Percentiles rank a stretch among this genome's conserved stretches.
Evolutionary conservation across 2,797 vertebrate genomes (phyloP).

Genomic region (Menidia menidia): DNA sequence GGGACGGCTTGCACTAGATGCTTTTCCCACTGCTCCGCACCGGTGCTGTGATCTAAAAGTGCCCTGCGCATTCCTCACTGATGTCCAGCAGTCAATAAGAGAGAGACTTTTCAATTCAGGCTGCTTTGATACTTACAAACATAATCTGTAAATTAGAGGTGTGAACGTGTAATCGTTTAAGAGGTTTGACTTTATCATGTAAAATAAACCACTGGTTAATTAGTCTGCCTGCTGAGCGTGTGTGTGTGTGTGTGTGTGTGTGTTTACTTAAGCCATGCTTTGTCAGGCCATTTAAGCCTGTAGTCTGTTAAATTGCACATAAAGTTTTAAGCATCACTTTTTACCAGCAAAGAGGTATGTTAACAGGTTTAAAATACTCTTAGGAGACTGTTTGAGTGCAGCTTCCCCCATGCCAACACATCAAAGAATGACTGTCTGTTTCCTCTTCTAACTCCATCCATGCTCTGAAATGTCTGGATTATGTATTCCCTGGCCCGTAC

Average conservation of each 20-base stretch:
- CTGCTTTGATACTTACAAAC: conserved; percentile 22
- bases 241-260: conserved; percentile 34
- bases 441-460: background rate
- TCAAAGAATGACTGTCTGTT: conserved; percentile 1
- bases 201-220: conserved; percentile 46
- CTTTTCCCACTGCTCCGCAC: conserved; percentile 61
- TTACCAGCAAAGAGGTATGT: conserved; percentile 8
- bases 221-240: conserved; percentile 44
- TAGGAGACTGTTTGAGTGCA: background rate
- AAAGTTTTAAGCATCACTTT: conserved; percentile 28
- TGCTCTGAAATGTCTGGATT: conserved; percentile 41
- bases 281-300: conserved; percentile 47
- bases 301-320: conserved; percentile 41
- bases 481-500: conserved; percentile 3
- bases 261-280: conserved; percentile 47
- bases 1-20: conserved; percentile 50
- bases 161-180: conserved; percentile 23
- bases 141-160: conserved; percentile 12
- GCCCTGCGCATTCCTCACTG: conserved; percentile 42
- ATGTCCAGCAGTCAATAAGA: conserved; percentile 36
- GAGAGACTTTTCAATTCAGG: background rate
- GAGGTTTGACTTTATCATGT: conserved; percentile 16
- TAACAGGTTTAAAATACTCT: conserved; percentile 19
- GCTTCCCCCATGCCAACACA: background rate
- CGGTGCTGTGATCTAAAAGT: conserved; percentile 34